These are phyloP conservation scores for Xyrichtys novacula DNA, from an alignment of 2,797 vertebrate species.

Conservation along the genomic window DNA sequence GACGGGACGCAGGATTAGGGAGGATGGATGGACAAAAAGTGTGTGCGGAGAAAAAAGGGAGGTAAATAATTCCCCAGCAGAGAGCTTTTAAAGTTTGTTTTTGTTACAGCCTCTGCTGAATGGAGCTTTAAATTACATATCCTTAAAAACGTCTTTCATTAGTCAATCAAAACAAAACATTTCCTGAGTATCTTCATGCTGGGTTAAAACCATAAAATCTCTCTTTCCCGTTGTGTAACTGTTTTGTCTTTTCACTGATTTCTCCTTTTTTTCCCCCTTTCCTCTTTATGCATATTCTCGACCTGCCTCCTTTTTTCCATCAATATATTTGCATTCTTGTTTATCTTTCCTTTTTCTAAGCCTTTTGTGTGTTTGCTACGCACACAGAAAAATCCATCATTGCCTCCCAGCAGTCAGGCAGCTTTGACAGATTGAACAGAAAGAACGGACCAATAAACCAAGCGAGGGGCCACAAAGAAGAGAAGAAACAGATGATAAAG, in stretches of 20 bases:
- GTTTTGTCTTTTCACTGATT: background rate
- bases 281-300: slow-evolving; percentile 16
- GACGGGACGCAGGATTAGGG: slow-evolving; percentile 32
- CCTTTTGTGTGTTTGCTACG: slow-evolving; percentile 63
- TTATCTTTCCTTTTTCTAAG: slow-evolving; percentile 55
- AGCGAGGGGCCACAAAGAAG: slow-evolving; percentile 18
- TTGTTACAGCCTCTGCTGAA: slow-evolving; percentile 35
- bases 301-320: slow-evolving; percentile 28
- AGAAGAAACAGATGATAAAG: slow-evolving; percentile 29
- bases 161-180: slow-evolving; percentile 39
- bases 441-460: slow-evolving; percentile 29
- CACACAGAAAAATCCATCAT: slow-evolving; percentile 69
- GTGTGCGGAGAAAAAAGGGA: slow-evolving; percentile 18
- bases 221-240: background rate
- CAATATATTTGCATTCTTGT: slow-evolving; percentile 46
- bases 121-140: slow-evolving; percentile 39
- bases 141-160: slow-evolving; percentile 27
- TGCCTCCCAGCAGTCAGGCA: slow-evolving; percentile 29
- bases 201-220: slow-evolving; percentile 25
- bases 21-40: slow-evolving; percentile 30
- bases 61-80: background rate
- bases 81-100: slow-evolving; percentile 52
- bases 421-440: slow-evolving; percentile 33
- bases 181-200: slow-evolving; percentile 32
- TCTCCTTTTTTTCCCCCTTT: slow-evolving; percentile 12